Conservation (phyloP, 64 coral and sea anemone species). For the Astreopora myriophthalma region DNA sequence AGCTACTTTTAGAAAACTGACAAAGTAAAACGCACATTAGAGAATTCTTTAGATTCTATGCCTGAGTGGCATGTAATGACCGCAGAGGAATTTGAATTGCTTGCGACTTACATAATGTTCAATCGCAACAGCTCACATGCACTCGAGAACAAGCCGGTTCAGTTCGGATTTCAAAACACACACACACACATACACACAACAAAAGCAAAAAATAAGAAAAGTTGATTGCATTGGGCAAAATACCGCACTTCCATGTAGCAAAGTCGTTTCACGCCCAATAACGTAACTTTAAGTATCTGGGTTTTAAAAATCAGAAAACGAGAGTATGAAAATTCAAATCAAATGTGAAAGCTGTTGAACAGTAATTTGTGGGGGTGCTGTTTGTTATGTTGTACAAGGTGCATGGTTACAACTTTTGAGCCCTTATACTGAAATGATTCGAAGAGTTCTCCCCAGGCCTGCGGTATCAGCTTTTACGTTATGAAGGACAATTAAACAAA, state of each 20-base stretch:
- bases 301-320: too few species aligned
- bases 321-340: background rate
- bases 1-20: background rate
- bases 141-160: background rate
- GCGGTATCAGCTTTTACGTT: too few species aligned
- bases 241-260: too few species aligned
- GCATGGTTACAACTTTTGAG: too few species aligned
- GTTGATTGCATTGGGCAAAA: too few species aligned
- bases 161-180: background rate
- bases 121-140: background rate
- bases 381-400: background rate
- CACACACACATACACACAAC: background rate
- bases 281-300: too few species aligned
- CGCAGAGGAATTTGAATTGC: background rate
- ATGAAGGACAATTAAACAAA: background rate
- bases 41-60: constrained; percentile 1
- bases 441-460: too few species aligned
- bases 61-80: constrained; percentile 31
- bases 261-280: too few species aligned
- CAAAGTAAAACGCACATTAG: background rate
- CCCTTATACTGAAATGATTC: too few species aligned
- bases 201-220: background rate
- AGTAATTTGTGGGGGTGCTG: background rate
- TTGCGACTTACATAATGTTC: background rate
- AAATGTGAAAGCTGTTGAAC: background rate